Evolutionary conservation across 2,888 invertebrate genomes (phyloP).

Genomic region (Napeogenes sylphis): DNA sequence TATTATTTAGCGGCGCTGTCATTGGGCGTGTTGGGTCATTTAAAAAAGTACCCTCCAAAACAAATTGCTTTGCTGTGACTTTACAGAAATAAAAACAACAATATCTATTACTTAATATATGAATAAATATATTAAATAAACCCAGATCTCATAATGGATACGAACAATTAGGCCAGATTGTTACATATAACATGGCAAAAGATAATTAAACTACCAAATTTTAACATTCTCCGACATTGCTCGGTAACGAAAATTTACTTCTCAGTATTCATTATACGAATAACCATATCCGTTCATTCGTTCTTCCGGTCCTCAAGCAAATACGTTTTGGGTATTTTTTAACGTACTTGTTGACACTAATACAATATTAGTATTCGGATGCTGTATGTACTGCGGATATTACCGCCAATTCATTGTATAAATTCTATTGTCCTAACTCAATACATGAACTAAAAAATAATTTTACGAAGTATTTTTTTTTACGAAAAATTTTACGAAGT

Average conservation of each 20-base stretch:
- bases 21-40: conserved; percentile 20
- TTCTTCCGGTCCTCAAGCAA: conserved; percentile 49
- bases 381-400: neutral
- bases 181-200: too few species aligned
- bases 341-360: conserved; percentile 6
- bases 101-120: neutral
- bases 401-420: too few species aligned
- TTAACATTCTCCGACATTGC: conserved; percentile 13
- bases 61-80: conserved; percentile 9
- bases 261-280: conserved; percentile 59
- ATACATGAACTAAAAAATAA: too few species aligned
- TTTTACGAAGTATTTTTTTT: too few species aligned
- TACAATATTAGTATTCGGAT: neutral
- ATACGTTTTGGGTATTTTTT: conserved; percentile 34
- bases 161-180: too few species aligned
- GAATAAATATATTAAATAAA: too few species aligned
- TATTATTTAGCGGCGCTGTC: conserved; percentile 25
- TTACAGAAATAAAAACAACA: neutral
- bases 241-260: conserved; percentile 42
- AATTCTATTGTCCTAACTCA: too few species aligned
- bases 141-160: too few species aligned
- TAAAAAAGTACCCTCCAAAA: neutral
- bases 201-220: too few species aligned
- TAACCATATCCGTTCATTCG: conserved; percentile 67
- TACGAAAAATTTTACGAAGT: too few species aligned